Evolutionary conservation across 1,140 invertebrate genomes (phyloP), one percentile per base, ranked within the genome.

Genomic region (Drosophila triauraria): DNA sequence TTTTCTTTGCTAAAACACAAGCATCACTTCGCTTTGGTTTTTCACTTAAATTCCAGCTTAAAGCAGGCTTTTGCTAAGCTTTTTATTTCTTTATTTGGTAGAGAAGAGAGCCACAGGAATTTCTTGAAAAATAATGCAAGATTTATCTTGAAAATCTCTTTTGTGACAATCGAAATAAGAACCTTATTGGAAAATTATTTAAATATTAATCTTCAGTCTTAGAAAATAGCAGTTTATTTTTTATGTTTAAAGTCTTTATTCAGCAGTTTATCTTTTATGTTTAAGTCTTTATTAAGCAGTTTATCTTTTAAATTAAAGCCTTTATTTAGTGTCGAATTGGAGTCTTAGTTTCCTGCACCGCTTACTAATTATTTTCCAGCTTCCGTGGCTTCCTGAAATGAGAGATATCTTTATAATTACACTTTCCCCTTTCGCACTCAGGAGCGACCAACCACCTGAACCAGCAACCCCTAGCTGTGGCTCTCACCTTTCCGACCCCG

Each of bases 391-490:
- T 67, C 46, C 61, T 43, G 12, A 25, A 13, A 35, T 42, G 44
- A 32, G 23, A 65, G 57, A 62, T 62, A 42, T 65, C 57, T 32
- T 62, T 44, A 23, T 43, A 62, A 65, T 65, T 30, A 65, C 13
- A 32, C 38, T 43, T 44, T 20, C 57, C 17, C 27, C 20, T 10
- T 40, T 13, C 35, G 35, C 35, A 12, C 35, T 38, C 35, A 13
- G 23, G 17, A n/a, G 27, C 25, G 43, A 72, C 67, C 59, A 72
- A 72, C 67, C 67, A 72, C 68, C 69, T 47, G 67, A 50, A 42
- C 51, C 17, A 71, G 53, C 51, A 38, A 38, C 51, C 13, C 27
- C n/a, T 20, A 56, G 50, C 38, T 69, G 17, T 27, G 15, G 5
- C 2, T 13, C 17, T 12, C 61, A 9, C 8, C 15, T 23, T 9